Evolutionary conservation across 1,140 invertebrate species (phyloP).

Genomic region (Sycophaga agraensis): DNA sequence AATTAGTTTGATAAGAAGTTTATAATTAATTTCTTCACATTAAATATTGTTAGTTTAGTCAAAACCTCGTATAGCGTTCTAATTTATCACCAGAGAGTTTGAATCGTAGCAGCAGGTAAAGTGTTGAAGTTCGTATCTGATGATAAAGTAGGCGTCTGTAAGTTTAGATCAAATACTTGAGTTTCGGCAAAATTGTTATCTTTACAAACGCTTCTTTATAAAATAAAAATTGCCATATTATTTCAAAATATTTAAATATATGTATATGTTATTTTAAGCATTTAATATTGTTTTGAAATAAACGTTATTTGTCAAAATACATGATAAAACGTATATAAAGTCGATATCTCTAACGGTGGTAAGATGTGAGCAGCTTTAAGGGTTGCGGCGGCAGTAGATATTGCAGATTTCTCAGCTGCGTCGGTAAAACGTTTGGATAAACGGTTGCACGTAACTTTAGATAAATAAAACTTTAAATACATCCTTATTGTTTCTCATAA

Average conservation of each 20-base stretch:
- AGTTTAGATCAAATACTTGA: neutral
- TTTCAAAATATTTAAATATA: too few species aligned
- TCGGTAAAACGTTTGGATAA: conserved; percentile 7
- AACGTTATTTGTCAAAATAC: too few species aligned
- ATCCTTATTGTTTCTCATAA: too few species aligned
- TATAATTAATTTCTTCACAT: neutral
- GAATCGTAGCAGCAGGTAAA: too few species aligned
- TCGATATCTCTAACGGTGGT: neutral
- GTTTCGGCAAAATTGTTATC: too few species aligned
- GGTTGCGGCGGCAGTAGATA: conserved; percentile 12
- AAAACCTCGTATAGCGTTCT: conserved; percentile 7
- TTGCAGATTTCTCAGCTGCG: neutral
- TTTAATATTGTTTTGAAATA: neutral
- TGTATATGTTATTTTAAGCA: too few species aligned
- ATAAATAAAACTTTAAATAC: conserved; percentile 4
- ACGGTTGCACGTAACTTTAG: neutral
- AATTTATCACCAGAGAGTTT: neutral
- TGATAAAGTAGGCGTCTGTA: conserved; percentile 25
- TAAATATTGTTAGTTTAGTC: neutral
- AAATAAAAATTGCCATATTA: neutral
- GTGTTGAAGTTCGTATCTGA: neutral
- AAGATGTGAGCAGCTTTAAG: neutral
- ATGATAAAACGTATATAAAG: too few species aligned
- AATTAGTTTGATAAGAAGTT: neutral
- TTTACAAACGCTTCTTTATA: neutral